A percentile compares a stretch with the other conserved stretches of the same genome.
Conservation (phyloP, 2,113 vertebrate genomes). For the Mastomys coucha region DNA sequence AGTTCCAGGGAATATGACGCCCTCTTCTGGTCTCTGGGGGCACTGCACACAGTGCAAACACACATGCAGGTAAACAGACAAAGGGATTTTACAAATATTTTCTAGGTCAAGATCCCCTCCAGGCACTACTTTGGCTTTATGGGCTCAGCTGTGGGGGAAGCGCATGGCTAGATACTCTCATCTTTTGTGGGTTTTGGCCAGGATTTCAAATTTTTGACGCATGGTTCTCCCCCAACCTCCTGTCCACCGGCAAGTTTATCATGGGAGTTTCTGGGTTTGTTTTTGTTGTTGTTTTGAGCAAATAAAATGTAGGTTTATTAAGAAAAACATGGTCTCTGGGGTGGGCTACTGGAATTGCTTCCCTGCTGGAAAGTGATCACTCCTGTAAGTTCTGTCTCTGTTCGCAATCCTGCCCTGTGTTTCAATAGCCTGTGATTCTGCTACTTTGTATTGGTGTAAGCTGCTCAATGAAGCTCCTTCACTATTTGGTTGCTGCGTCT, state of each 20-base stretch:
- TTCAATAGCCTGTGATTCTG: neutral
- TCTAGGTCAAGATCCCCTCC: neutral
- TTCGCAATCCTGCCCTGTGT: neutral
- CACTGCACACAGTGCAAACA: neutral
- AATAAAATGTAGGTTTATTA: neutral
- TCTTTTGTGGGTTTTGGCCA: neutral
- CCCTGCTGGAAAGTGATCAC: neutral
- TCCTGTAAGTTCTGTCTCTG: neutral
- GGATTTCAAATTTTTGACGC: neutral
- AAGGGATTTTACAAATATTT: neutral
- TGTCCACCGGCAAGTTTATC: neutral
- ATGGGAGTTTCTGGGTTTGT: neutral
- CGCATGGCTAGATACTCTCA: neutral
- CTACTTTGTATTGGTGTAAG: neutral
- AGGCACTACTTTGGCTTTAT: neutral
- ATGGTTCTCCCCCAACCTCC: neutral
- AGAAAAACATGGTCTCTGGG: neutral
- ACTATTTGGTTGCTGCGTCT: neutral
- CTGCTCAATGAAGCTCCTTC: slow-evolving; percentile 10
- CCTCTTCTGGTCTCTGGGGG: neutral
- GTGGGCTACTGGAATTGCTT: neutral
- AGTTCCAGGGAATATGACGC: neutral
- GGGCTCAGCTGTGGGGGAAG: neutral
- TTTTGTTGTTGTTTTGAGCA: neutral
- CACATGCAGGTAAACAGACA: neutral